Percentiles rank a stretch among this genome's conserved stretches.
Evolutionary conservation across 2,113 vertebrate species (phyloP).

Genomic region (Prionailurus viverrinus): DNA sequence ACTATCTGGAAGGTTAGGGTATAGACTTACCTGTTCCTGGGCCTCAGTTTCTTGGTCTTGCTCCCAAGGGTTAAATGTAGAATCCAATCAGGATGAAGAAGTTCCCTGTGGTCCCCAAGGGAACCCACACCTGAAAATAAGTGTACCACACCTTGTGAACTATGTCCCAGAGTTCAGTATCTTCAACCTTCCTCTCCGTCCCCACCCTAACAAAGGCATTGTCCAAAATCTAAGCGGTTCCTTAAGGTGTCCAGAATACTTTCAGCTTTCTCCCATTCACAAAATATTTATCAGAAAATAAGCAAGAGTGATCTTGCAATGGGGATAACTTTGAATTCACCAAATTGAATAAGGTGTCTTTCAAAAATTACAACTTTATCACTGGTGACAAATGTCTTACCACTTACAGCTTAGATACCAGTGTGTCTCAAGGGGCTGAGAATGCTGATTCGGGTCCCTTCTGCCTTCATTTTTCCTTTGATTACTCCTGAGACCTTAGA

Average conservation of each 20-base stretch:
- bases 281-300: neutral
- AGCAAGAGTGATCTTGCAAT: neutral
- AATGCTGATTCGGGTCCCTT: neutral
- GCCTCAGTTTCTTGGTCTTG: neutral
- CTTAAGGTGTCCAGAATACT: neutral
- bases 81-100: neutral
- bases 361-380: neutral
- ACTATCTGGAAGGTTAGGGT: neutral
- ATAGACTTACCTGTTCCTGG: constrained; percentile 30
- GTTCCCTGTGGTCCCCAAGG: neutral
- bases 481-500: neutral
- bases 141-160: neutral
- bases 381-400: neutral
- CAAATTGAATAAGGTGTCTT: neutral
- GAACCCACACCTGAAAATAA: constrained; percentile 28
- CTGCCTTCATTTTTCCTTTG: neutral
- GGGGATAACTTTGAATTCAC: constrained; percentile 7
- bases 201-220: neutral
- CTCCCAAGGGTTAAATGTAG: neutral
- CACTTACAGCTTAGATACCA: neutral
- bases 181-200: neutral
- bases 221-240: neutral
- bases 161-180: neutral
- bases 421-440: neutral
- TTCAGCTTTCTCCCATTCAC: neutral